A percentile compares a stretch with the other conserved stretches of the same genome.
These are phyloP conservation scores for Porphyrio hochstetteri DNA, from an alignment of 2,113 vertebrate species.

Conservation along the genomic window DNA sequence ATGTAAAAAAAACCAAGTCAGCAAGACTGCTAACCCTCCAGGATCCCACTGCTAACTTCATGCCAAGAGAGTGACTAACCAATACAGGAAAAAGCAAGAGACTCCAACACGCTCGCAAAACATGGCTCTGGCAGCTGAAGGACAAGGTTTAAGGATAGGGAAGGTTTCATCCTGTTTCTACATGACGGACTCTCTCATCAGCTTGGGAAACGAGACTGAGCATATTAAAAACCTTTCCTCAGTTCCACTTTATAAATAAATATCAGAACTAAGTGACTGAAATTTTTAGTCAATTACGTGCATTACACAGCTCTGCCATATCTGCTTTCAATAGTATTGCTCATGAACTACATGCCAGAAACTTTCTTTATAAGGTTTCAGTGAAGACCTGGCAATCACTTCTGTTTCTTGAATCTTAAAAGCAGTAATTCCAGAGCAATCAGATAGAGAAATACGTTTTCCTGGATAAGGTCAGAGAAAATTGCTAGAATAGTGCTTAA, in stretches of 20 bases:
- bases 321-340: neutral
- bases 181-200: neutral
- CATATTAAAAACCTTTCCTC: neutral
- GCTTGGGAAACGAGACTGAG: neutral
- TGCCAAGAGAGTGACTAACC: neutral
- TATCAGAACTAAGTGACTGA: neutral
- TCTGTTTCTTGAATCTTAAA: conserved; percentile 1
- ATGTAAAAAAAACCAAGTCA: neutral
- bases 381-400: neutral
- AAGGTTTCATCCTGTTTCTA: neutral
- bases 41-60: conserved; percentile 2
- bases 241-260: neutral
- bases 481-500: neutral
- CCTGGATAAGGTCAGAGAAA: neutral
- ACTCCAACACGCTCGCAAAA: neutral
- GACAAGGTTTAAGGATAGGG: neutral
- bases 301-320: neutral
- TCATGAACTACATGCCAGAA: neutral
- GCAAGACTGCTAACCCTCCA: neutral
- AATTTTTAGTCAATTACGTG: neutral
- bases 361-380: neutral
- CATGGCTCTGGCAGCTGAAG: conserved; percentile 9
- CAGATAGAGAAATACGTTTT: neutral
- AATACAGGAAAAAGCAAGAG: conserved; percentile 5
- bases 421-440: neutral